Evolutionary conservation across 2,797 vertebrate species (phyloP).

Genomic region (Sebastes miniatus): DNA sequence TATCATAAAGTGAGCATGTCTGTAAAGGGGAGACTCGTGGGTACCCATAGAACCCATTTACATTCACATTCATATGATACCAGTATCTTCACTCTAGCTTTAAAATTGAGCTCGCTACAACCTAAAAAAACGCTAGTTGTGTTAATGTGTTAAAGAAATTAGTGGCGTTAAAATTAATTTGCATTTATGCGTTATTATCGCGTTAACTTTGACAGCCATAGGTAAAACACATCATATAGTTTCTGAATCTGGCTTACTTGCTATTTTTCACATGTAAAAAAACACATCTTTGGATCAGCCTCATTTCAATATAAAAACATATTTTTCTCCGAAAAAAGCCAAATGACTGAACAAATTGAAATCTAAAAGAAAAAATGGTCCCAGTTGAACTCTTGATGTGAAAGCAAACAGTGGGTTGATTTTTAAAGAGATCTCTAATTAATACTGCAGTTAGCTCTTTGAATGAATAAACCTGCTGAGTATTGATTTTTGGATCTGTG

Average conservation of each 20-base stretch:
- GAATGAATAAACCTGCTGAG: slow-evolving; percentile 35
- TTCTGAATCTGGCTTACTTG: background rate
- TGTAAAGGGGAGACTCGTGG: too few relatives aligned
- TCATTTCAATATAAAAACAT: background rate
- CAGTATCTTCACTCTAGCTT: too few relatives aligned
- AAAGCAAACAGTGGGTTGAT: slow-evolving; percentile 14
- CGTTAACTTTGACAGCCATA: too few relatives aligned
- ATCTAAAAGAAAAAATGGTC: background rate
- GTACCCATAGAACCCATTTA: too few relatives aligned
- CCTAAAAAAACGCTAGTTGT: too few relatives aligned
- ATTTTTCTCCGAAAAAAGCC: background rate
- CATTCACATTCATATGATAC: too few relatives aligned
- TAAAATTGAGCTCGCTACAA: too few relatives aligned
- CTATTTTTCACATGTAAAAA: background rate
- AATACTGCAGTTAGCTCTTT: slow-evolving; percentile 34
- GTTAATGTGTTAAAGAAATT: too few relatives aligned
- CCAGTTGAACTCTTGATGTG: background rate
- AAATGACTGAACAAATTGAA: background rate
- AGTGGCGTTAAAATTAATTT: too few relatives aligned
- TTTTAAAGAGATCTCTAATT: slow-evolving; percentile 28
- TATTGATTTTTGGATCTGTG: slow-evolving; percentile 37
- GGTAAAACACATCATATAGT: background rate
- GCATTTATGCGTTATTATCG: too few relatives aligned
- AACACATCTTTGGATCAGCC: background rate
- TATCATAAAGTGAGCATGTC: too few relatives aligned